These are phyloP conservation scores for Synodontis membranacea DNA, from an alignment of 2,113 vertebrate species.

Conservation along the genomic window DNA sequence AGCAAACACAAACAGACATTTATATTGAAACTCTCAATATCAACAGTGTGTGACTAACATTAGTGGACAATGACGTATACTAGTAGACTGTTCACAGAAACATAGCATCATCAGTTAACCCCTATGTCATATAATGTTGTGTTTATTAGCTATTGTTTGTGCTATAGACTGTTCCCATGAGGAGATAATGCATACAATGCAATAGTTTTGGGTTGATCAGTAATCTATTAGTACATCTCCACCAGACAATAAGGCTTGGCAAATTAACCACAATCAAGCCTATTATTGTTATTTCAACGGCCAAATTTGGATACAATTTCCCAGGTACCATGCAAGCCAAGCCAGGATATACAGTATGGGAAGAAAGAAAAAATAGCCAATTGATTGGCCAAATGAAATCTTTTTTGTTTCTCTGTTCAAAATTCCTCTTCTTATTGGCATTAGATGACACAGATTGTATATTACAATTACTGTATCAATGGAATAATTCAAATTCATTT, in stretches of 20 bases:
- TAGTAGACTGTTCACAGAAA: conserved; percentile 40
- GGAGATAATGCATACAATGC: too few species aligned
- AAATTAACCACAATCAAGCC: not conserved
- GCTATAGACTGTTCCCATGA: not conserved
- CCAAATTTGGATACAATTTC: not conserved
- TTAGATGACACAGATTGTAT: too few species aligned
- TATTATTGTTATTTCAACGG: not conserved
- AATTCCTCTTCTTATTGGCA: not conserved
- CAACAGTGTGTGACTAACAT: conserved; percentile 40
- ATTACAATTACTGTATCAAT: too few species aligned
- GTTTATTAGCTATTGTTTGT: not conserved
- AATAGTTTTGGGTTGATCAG: not conserved
- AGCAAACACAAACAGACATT: conserved; percentile 64
- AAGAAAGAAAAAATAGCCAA: not conserved
- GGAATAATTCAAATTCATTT: too few species aligned
- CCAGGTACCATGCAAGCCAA: not conserved
- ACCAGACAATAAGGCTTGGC: not conserved
- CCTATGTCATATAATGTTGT: not conserved
- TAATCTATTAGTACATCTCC: not conserved
- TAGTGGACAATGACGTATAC: conserved; percentile 16
- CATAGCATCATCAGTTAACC: conserved; percentile 21
- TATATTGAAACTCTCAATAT: conserved; percentile 49
- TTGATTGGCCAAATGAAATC: not conserved
- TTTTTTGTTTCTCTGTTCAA: not conserved
- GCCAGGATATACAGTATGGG: not conserved